A percentile compares a stretch with the other conserved stretches of the same genome.
These are phyloP conservation scores for Peromyscus polionotus DNA, from an alignment of 2,113 vertebrate genomes.

Conservation along the genomic window DNA sequence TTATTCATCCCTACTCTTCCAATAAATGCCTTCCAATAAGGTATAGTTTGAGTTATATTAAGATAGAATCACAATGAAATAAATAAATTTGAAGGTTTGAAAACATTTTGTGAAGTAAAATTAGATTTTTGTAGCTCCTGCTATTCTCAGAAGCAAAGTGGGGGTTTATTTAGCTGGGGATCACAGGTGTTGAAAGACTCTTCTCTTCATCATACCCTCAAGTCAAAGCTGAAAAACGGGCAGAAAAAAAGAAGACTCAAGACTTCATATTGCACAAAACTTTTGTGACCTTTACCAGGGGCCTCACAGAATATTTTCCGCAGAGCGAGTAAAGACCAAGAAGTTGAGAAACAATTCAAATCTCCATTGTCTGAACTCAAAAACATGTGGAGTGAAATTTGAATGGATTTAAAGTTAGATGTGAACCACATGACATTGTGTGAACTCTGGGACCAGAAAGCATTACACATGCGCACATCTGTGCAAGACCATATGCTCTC, in stretches of 20 bases:
- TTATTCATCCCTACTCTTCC: background rate
- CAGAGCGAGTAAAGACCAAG: background rate
- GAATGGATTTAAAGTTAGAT: background rate
- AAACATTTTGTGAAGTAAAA: background rate
- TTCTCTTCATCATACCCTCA: background rate
- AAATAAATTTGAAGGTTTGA: background rate
- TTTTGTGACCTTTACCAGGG: background rate
- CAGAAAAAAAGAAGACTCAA: background rate
- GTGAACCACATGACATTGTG: background rate
- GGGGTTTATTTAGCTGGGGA: background rate
- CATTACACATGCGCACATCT: constrained; percentile 64
- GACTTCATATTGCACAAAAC: background rate
- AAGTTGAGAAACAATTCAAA: background rate
- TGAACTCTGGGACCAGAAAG: constrained; percentile 9
- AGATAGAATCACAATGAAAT: constrained; percentile 34
- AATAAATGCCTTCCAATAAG: background rate
- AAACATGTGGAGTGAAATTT: constrained; percentile 46
- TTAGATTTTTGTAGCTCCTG: background rate
- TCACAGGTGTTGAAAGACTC: background rate
- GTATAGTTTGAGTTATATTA: background rate
- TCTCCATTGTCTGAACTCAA: background rate
- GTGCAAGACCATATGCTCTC: constrained; percentile 61
- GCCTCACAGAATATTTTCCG: background rate
- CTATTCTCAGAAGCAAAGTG: background rate
- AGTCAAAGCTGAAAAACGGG: background rate